These are phyloP conservation scores for Hydrocynus forskahlii DNA, from an alignment of 2,797 vertebrate species.

Conservation along the genomic window DNA sequence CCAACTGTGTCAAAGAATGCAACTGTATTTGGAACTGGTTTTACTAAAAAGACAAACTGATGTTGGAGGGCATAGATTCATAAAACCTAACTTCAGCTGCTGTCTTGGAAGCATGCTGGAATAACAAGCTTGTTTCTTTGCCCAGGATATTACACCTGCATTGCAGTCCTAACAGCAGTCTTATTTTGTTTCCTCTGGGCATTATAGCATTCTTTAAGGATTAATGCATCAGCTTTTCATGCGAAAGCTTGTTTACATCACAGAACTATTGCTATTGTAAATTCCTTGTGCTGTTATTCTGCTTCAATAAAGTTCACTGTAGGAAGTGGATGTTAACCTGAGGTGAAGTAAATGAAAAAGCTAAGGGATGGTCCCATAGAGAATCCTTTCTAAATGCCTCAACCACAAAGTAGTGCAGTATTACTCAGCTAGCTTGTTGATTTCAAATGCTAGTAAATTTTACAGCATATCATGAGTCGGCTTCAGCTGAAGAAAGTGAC, in stretches of 20 bases:
- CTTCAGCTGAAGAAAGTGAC: not conserved
- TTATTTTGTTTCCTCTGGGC: not conserved
- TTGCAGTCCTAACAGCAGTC: not conserved
- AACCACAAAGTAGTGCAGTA: not conserved
- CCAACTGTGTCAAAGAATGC: no score
- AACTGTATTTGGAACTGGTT: no score
- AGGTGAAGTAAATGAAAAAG: not conserved
- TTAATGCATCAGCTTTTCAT: not conserved
- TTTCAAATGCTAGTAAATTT: not conserved
- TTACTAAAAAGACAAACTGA: not conserved
- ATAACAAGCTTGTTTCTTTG: not conserved
- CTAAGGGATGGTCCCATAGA: not conserved
- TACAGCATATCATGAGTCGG: not conserved
- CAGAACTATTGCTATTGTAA: not conserved
- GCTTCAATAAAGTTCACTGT: constrained; percentile 10
- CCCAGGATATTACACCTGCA: not conserved
- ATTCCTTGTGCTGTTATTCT: not conserved
- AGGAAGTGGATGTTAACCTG: not conserved
- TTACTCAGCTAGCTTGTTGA: not conserved
- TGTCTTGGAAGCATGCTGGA: not conserved
- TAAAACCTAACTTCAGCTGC: not conserved
- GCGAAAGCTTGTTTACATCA: not conserved
- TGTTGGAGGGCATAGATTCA: not conserved
- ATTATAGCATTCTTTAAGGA: not conserved
- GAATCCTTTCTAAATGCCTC: not conserved